Evolutionary conservation across 92 coral and sea anemone species (phyloP).

Genomic region (Phenganax stokvisi): DNA sequence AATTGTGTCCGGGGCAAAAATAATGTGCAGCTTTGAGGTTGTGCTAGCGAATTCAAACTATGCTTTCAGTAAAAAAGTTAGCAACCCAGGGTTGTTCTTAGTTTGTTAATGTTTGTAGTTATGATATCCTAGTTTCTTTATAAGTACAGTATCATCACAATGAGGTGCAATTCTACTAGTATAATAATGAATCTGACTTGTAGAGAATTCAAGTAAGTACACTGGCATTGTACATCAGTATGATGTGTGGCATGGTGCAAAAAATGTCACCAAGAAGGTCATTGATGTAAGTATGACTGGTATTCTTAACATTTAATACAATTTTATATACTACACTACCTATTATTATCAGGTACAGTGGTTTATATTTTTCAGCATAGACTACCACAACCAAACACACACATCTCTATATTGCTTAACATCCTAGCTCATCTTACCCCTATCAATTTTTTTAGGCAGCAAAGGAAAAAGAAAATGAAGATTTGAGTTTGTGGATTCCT

Average conservation of each 20-base stretch:
- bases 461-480: conserved; percentile 30
- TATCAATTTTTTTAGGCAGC: background rate
- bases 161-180: background rate
- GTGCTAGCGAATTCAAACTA: no score
- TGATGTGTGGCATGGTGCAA: conserved; percentile 35
- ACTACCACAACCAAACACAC: no score
- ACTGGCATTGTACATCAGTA: background rate
- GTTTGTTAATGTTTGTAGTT: no score
- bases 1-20: background rate
- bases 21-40: background rate
- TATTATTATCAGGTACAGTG: no score
- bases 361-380: no score
- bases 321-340: background rate
- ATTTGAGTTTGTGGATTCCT: conserved; percentile 24
- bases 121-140: background rate
- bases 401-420: background rate
- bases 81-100: no score
- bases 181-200: background rate
- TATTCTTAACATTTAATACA: no score
- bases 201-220: background rate
- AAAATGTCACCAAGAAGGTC: conserved; percentile 16
- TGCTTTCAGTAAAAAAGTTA: no score
- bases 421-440: background rate
- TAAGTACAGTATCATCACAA: background rate
- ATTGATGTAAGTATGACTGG: conserved; percentile 8